Evolutionary conservation across 2,797 vertebrate species (phyloP).

Genomic region (Propithecus deckenii): DNA sequence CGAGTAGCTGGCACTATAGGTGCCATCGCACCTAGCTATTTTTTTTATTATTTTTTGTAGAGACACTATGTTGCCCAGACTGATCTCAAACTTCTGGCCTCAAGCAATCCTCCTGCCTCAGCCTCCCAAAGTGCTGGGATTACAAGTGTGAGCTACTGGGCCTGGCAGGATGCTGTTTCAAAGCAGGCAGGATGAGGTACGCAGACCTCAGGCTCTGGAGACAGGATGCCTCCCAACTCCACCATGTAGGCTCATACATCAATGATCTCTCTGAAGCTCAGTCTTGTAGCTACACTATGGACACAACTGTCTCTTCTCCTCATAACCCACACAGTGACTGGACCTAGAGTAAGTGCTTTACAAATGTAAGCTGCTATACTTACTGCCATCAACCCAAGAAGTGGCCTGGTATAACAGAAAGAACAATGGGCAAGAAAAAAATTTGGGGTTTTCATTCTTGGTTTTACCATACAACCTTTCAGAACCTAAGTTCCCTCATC

Average conservation of each 20-base stretch:
- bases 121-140: too few relatives aligned
- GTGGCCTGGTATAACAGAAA: fast-evolving
- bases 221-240: too few relatives aligned
- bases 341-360: too few relatives aligned
- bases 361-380: background rate
- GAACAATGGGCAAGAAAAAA: too few relatives aligned
- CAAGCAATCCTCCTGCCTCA: too few relatives aligned
- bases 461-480: background rate
- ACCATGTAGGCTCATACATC: background rate
- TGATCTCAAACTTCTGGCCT: too few relatives aligned
- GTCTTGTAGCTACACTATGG: background rate
- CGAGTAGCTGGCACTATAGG: too few relatives aligned
- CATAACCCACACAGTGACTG: background rate
- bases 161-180: background rate
- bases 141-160: too few relatives aligned
- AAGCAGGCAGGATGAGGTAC: background rate
- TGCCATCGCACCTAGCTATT: too few relatives aligned
- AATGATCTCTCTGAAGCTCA: background rate
- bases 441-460: background rate
- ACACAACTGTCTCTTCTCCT: background rate
- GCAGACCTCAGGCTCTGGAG: too few relatives aligned
- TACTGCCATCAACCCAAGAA: background rate
- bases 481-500: background rate
- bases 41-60: too few relatives aligned
- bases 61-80: too few relatives aligned